phyloP scores from a whole-genome alignment of 1,140 invertebrate genomes.

The Drosophila nannoptera region DNA sequence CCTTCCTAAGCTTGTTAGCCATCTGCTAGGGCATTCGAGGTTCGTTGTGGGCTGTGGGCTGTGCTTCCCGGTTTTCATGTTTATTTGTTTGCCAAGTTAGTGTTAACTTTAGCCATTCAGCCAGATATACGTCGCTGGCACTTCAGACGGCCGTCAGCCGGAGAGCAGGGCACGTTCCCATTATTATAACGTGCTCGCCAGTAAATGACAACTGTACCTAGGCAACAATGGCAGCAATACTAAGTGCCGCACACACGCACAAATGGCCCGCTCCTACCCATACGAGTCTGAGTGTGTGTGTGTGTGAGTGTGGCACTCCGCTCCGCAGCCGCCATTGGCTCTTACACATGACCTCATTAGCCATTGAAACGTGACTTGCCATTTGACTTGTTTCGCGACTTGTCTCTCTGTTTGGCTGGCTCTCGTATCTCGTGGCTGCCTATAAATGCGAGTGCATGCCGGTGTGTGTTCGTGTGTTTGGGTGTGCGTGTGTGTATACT shows the following conservation, averaged over 20 bases:
- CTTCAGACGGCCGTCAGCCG: slow-evolving; percentile 57
- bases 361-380: slow-evolving; percentile 76
- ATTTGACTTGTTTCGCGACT: slow-evolving; percentile 75
- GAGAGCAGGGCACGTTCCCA: slow-evolving; percentile 54
- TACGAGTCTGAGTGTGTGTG: not conserved
- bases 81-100: slow-evolving; percentile 77
- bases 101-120: slow-evolving; percentile 78
- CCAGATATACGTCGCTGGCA: slow-evolving; percentile 72
- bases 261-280: slow-evolving; percentile 14
- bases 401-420: slow-evolving; percentile 38
- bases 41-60: not conserved
- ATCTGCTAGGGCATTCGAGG: not conserved
- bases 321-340: slow-evolving; percentile 58
- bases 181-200: slow-evolving; percentile 71
- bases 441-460: slow-evolving; percentile 33
- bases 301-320: slow-evolving; percentile 16
- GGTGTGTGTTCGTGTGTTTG: slow-evolving; percentile 24
- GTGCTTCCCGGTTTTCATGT: slow-evolving; percentile 59
- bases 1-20: no score
- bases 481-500: slow-evolving; percentile 30
- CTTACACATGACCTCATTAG: slow-evolving; percentile 78
- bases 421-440: slow-evolving; percentile 21
- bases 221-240: slow-evolving; percentile 58
- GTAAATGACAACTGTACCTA: slow-evolving; percentile 66
- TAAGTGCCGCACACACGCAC: slow-evolving; percentile 16